phyloP scores from a whole-genome alignment of 2,888 invertebrate species.

The Sinhomidia bicolor region DNA sequence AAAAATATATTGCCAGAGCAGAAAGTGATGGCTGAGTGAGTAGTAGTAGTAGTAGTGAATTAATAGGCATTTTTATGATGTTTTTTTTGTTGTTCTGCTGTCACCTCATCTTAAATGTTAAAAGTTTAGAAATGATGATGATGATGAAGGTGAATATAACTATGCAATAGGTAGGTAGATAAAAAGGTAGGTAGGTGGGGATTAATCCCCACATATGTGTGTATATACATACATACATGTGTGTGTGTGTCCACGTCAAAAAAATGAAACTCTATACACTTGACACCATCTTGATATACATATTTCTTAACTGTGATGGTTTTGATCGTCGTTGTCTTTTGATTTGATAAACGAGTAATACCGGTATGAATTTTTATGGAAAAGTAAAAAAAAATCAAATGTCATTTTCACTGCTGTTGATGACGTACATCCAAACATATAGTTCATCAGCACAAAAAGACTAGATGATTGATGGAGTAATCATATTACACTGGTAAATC shows the following conservation, averaged over 20 bases:
- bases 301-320: not conserved
- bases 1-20: conserved; percentile 16
- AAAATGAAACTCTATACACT: not conserved
- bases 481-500: conserved; percentile 39
- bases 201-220: too few species aligned
- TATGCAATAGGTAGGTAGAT: conserved; percentile 13
- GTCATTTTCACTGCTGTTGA: not conserved
- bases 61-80: conserved; percentile 1
- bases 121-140: conserved; percentile 8
- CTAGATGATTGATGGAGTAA: conserved; percentile 40
- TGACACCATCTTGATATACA: not conserved
- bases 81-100: not conserved
- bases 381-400: conserved; percentile 41
- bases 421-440: conserved; percentile 10
- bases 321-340: conserved; percentile 49
- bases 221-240: too few species aligned
- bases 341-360: conserved; percentile 50
- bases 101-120: conserved; percentile 8
- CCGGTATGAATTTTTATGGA: conserved; percentile 49
- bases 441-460: not conserved
- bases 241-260: not conserved
- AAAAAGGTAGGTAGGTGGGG: not conserved
- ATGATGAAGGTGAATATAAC: not conserved
- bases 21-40: conserved; percentile 8
- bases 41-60: not conserved